Evolutionary conservation across 2,113 vertebrate genomes (phyloP).

Genomic region (Dendrocopos noguchii): DNA sequence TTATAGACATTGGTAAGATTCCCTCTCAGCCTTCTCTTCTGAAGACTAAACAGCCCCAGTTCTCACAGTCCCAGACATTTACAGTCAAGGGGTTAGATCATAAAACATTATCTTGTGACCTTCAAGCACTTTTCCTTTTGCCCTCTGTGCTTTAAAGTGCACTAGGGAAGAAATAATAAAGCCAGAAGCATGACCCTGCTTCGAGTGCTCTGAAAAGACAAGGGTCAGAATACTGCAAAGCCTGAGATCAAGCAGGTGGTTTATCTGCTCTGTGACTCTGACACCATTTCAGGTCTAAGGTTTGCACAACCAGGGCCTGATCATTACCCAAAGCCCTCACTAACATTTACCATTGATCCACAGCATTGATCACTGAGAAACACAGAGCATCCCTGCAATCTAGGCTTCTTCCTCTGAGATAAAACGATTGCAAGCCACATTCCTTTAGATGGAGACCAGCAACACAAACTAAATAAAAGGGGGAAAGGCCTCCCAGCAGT

Average conservation of each 20-base stretch:
- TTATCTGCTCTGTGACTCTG: not conserved
- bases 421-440: not conserved
- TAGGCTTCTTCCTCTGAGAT: not conserved
- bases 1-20: no score
- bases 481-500: not conserved
- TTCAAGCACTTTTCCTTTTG: constrained; percentile 5
- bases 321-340: not conserved
- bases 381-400: not conserved
- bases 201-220: not conserved
- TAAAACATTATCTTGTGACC: not conserved
- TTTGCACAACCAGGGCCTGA: not conserved
- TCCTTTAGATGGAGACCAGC: not conserved
- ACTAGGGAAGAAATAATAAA: not conserved
- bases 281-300: not conserved
- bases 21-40: no score
- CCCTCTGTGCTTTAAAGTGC: not conserved
- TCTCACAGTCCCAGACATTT: not conserved
- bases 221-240: not conserved
- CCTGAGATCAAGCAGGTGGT: not conserved
- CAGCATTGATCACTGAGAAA: not conserved
- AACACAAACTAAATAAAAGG: not conserved
- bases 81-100: not conserved
- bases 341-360: not conserved
- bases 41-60: no score
- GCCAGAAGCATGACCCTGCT: not conserved